Evolutionary conservation across 1,140 invertebrate species (phyloP), one percentile per base, ranked within the genome.

Genomic region (Drosophila repletoides): DNA sequence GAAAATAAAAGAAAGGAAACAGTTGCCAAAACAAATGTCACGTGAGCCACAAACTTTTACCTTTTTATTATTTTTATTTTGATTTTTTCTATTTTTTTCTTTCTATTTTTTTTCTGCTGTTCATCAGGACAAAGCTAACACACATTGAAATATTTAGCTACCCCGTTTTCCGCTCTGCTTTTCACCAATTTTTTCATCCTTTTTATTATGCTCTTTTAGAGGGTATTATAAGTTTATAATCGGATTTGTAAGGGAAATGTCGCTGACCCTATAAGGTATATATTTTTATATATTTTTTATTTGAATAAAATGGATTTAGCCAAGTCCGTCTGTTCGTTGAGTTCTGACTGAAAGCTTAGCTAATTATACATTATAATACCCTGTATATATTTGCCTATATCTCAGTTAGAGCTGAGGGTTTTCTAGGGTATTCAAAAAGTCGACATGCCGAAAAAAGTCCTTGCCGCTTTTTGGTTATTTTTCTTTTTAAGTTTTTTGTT

Each of bases 1-100:
- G 36, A 40, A 21, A 53, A 28, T 10, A 31, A 52, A 7, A 36
- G 28, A 24, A 59, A 55, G 38, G 70, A 65, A 66, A 64, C 53
- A 61, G 67, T 61, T 61, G 76, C 72, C 76, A 81, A 76, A 80
- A 76, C 68, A 81, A 81, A 81, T 81, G 68, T 76, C 76, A 81
- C 76, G 76, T 81, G 72, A 81, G 76, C 72, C 58, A 46, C 46
- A 72, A 61, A 72, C 36, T 58, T 60, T 51, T 41, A 19, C 12
- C 12, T 10, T 19, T 22, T 24, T 19, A 22, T 33, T 45, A 12
- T 12, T 9, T 17, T 26, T 22, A 15, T n/a, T 29, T 7, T 12
- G 5, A 21, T 12, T 24, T 31, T 5, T 12, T 33, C 17, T 10
- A 38, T 33, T n/a, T 55, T 64, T 53, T 55, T 12, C 36, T 43